These are phyloP conservation scores for Pipa parva DNA, from an alignment of 2,113 vertebrate species.

Conservation along the genomic window DNA sequence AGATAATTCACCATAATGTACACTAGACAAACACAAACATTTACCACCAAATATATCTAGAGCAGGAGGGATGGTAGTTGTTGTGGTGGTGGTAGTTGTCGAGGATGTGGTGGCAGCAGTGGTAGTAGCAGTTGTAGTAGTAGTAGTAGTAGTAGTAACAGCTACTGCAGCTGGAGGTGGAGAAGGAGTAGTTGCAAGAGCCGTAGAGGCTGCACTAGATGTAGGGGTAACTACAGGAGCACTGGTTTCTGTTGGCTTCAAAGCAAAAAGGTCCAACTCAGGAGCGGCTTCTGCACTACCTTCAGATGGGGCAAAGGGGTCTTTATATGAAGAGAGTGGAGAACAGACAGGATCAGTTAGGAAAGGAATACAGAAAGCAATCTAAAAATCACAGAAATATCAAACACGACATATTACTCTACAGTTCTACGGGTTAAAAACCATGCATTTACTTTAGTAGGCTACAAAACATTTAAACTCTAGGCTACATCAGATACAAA, in stretches of 20 bases:
- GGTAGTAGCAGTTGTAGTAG: slow-evolving; percentile 59
- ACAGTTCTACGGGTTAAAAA: slow-evolving; percentile 42
- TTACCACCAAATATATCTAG: slow-evolving; percentile 99
- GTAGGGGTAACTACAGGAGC: slow-evolving; percentile 80
- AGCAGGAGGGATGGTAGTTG: slow-evolving; percentile 62
- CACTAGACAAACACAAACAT: slow-evolving; percentile 55
- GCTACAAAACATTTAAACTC: no score
- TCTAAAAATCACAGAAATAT: slow-evolving; percentile 46
- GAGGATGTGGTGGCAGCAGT: slow-evolving; percentile 47
- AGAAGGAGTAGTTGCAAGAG: slow-evolving; percentile 75
- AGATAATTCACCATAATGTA: slow-evolving; percentile 47
- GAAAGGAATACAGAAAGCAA: slow-evolving; percentile 55
- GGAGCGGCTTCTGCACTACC: slow-evolving; percentile 88
- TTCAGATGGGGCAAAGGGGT: slow-evolving; percentile 96
- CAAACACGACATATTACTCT: slow-evolving; percentile 50
- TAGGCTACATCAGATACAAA: no score
- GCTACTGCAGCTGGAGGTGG: slow-evolving; percentile 66
- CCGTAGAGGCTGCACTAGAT: slow-evolving; percentile 72
- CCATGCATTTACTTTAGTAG: slow-evolving; percentile 37
- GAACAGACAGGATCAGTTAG: slow-evolving; percentile 67
- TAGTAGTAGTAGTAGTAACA: slow-evolving; percentile 53
- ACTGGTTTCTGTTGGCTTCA: slow-evolving; percentile 86
- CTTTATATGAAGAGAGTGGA: slow-evolving; percentile 75
- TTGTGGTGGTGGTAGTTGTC: slow-evolving; percentile 51
- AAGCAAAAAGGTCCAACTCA: slow-evolving; percentile 97